A percentile compares a stretch with the other conserved stretches of the same genome.
These are phyloP conservation scores for Caenorhabditis afra DNA, from an alignment of 2,888 invertebrate species.

Conservation along the genomic window DNA sequence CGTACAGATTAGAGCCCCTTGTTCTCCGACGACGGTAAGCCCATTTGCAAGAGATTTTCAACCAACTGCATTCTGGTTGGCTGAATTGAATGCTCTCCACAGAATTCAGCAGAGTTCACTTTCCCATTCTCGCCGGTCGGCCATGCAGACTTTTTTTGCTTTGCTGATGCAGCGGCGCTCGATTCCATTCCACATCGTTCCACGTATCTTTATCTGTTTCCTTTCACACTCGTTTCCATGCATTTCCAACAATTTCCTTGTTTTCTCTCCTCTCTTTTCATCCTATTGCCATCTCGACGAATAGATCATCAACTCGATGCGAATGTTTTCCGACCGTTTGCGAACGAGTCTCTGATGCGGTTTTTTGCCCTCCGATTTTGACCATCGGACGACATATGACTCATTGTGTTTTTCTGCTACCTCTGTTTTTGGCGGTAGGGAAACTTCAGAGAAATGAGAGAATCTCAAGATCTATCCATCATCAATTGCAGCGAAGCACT, in stretches of 20 bases:
- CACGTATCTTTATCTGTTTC: conserved; percentile 19
- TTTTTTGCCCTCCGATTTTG: conserved; percentile 26
- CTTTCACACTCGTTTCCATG: conserved; percentile 34
- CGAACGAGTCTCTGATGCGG: conserved; percentile 34
- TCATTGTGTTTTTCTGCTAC: conserved; percentile 27
- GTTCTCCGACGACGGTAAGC: conserved; percentile 43
- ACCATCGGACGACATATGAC: neutral
- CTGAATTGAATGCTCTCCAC: conserved; percentile 1
- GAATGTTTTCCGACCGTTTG: conserved; percentile 53
- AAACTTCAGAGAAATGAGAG: too few species aligned
- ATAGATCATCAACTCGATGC: conserved; percentile 50
- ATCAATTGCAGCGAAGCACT: neutral
- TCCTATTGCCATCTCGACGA: conserved; percentile 19
- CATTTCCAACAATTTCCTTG: conserved; percentile 52
- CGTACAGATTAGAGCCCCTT: conserved; percentile 49
- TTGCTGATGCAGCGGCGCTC: too few species aligned
- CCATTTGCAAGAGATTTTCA: conserved; percentile 19
- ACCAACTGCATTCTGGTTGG: conserved; percentile 29
- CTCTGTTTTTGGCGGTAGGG: neutral
- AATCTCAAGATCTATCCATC: neutral
- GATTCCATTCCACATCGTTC: conserved; percentile 2
- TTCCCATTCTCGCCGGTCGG: neutral
- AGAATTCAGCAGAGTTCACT: conserved; percentile 39
- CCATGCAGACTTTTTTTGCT: neutral
- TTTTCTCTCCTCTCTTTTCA: conserved; percentile 21